Percentiles rank a stretch among this genome's conserved stretches.
Conservation (phyloP, 2,797 vertebrate genomes). For the Chaenodraco wilsoni region DNA sequence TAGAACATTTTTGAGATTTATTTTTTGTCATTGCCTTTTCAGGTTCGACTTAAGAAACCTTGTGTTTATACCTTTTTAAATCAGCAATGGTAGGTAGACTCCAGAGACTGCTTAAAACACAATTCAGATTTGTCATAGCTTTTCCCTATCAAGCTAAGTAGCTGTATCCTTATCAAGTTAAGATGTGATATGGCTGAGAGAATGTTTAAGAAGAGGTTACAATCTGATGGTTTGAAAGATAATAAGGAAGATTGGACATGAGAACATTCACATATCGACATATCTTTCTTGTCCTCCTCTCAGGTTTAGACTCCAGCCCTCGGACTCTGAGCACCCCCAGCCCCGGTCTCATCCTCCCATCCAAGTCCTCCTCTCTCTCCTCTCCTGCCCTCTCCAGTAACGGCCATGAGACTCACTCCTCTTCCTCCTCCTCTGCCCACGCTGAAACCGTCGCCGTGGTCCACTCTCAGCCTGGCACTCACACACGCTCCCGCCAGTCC, state of each 20-base stretch:
- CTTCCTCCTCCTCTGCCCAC: constrained; percentile 89
- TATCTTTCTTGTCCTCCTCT: constrained; percentile 8
- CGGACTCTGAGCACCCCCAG: constrained; percentile 96
- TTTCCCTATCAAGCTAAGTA: background rate
- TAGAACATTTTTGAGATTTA: background rate
- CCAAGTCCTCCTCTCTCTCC: constrained; percentile 84
- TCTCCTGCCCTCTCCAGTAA: constrained; percentile 86
- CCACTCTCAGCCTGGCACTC: constrained; percentile 84
- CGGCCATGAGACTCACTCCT: constrained; percentile 87
- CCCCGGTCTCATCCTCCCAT: constrained; percentile 92
- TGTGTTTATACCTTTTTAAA: background rate
- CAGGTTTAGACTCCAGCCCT: constrained; percentile 95
- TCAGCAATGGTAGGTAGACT: background rate
- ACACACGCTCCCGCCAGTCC: constrained; percentile 85
- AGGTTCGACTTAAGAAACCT: background rate
- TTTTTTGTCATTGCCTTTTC: background rate
- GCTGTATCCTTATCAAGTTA: background rate
- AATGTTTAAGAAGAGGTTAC: no score
- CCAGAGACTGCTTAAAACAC: background rate
- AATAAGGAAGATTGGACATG: background rate
- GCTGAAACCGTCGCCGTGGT: constrained; percentile 96
- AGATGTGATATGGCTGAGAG: background rate
- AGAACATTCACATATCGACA: background rate
- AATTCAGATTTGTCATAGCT: background rate
- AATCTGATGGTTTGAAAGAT: background rate